A percentile compares a stretch with the other conserved stretches of the same genome.
These are phyloP conservation scores for Sialia sialis DNA, from an alignment of 2,113 vertebrate genomes.

Conservation along the genomic window DNA sequence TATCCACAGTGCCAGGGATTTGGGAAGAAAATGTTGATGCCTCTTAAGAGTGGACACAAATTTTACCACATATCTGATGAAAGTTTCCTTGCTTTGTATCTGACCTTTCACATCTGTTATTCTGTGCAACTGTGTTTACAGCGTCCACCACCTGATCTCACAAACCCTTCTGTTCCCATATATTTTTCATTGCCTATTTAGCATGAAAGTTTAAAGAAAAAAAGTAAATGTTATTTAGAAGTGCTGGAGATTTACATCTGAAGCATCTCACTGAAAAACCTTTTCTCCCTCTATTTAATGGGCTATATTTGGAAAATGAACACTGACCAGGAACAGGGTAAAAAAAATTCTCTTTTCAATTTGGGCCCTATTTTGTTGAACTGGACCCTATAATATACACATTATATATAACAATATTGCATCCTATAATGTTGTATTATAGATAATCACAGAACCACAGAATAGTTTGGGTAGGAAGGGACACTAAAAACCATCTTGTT, in stretches of 20 bases:
- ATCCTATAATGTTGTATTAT: not conserved
- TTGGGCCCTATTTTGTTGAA: not conserved
- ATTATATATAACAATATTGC: not conserved
- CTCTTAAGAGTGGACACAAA: not conserved
- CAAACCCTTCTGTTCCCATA: not conserved
- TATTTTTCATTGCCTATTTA: not conserved
- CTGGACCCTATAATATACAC: not conserved
- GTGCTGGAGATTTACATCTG: not conserved
- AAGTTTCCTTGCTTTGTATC: not conserved
- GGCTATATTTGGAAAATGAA: not conserved
- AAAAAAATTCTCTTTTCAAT: not conserved
- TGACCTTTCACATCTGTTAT: not conserved
- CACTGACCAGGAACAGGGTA: not conserved
- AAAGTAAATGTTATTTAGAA: not conserved
- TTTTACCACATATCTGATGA: not conserved
- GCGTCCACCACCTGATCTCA: not conserved
- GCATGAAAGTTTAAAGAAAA: not conserved
- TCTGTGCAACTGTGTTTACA: not conserved
- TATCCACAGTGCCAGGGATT: fast-evolving
- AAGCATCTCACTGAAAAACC: not conserved
- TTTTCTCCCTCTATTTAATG: not conserved
- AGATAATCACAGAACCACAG: not conserved
- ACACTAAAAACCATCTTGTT: not conserved
- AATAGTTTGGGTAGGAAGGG: not conserved
- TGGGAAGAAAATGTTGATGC: fast-evolving